phyloP scores from a whole-genome alignment of 2,113 vertebrate species.

The Vombatus ursinus region DNA sequence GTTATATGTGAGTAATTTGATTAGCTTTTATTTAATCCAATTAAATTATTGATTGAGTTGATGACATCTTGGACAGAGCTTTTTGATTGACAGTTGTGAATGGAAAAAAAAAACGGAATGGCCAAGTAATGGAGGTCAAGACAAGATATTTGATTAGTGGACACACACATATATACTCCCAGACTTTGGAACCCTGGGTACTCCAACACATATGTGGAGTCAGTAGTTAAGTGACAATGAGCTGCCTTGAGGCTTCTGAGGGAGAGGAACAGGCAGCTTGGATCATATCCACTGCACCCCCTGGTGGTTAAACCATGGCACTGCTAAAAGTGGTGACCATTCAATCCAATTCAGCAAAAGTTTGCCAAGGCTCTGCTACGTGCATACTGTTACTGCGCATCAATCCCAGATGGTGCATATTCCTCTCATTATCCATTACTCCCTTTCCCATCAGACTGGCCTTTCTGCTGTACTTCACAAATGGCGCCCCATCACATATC shows the following conservation, averaged over 20 bases:
- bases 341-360: neutral
- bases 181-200: neutral
- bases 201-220: neutral
- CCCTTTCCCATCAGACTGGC: neutral
- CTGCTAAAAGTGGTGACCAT: neutral
- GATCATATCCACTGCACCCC: neutral
- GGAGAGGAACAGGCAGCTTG: neutral
- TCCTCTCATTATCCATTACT: neutral
- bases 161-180: neutral
- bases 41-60: neutral
- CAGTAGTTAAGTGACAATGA: neutral
- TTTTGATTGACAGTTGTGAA: neutral
- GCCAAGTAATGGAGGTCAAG: neutral
- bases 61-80: neutral
- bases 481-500: neutral
- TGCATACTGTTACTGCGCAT: neutral
- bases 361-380: no score
- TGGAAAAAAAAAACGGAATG: neutral
- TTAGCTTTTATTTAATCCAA: slow-evolving; percentile 2
- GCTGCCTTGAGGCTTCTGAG: neutral
- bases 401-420: neutral
- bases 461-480: neutral
- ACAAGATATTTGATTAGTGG: neutral
- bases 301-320: neutral
- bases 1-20: neutral